Conservation (phyloP, 2,888 invertebrate species). For the Lasioglossum figueresi region DNA sequence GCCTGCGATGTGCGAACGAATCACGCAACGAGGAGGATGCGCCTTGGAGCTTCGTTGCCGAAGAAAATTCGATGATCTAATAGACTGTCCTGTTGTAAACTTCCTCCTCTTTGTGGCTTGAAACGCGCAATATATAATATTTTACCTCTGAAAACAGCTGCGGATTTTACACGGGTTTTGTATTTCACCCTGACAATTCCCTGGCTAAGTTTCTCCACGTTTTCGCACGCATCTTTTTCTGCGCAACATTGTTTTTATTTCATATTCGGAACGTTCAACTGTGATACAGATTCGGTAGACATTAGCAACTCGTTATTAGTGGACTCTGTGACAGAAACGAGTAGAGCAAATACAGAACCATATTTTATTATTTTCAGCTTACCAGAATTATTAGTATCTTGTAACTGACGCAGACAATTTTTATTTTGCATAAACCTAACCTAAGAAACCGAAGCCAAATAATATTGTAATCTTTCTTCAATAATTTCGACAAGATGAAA, state of each 20-base stretch:
- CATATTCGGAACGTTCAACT: background rate
- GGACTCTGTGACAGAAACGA: background rate
- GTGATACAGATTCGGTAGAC: background rate
- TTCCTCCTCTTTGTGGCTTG: background rate
- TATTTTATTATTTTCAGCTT: too few relatives aligned
- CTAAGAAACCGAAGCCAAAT: background rate
- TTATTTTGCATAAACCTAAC: background rate
- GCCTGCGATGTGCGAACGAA: background rate
- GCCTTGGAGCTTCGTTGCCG: background rate
- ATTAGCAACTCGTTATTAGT: background rate
- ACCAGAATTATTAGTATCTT: background rate
- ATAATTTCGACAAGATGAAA: too few relatives aligned
- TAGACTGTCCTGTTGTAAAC: background rate
- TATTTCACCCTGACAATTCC: conserved; percentile 1
- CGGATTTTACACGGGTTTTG: background rate
- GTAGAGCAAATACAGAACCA: background rate
- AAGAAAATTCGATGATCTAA: conserved; percentile 12
- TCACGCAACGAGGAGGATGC: background rate
- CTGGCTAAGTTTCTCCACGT: background rate
- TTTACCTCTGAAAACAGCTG: background rate
- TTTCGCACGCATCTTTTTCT: background rate
- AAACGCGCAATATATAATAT: background rate
- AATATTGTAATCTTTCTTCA: background rate
- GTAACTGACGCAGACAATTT: background rate
- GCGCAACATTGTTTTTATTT: background rate